These are phyloP conservation scores for Pipistrellus nathusii DNA, from an alignment of 2,797 vertebrate genomes.

Conservation along the genomic window DNA sequence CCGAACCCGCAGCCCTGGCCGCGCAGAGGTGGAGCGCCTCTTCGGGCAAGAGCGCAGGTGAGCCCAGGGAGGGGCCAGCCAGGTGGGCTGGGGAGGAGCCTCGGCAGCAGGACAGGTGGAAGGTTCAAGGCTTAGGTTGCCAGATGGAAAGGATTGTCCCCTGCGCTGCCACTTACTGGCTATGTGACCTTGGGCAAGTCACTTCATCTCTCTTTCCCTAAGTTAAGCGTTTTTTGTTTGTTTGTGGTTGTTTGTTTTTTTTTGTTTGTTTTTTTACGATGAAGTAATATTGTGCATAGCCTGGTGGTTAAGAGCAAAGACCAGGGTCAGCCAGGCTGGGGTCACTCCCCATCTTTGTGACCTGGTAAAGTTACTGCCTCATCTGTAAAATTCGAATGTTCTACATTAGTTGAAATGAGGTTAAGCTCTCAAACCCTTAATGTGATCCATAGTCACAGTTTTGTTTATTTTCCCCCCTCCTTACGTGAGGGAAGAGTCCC, in stretches of 20 bases:
- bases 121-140: not conserved
- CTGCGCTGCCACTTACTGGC: not conserved
- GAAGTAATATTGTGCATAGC: not conserved
- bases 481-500: not conserved
- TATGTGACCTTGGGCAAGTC: not conserved
- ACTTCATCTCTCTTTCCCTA: not conserved
- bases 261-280: not conserved
- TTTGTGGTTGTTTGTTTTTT: no score
- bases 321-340: not conserved
- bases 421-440: not conserved
- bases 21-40: constrained; percentile 91
- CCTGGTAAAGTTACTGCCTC: not conserved
- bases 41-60: constrained; percentile 90
- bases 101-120: not conserved
- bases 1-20: constrained; percentile 89
- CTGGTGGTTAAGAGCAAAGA: not conserved
- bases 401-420: not conserved
- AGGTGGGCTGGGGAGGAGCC: constrained; percentile 43
- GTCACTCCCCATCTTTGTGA: not conserved
- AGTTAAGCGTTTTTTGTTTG: not conserved
- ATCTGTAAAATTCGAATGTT: constrained; percentile 24
- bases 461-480: not conserved
- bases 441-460: not conserved
- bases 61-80: constrained; percentile 23
- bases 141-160: not conserved